These are phyloP conservation scores for Heliconius ethilla DNA, from an alignment of 2,888 invertebrate genomes.

Conservation along the genomic window DNA sequence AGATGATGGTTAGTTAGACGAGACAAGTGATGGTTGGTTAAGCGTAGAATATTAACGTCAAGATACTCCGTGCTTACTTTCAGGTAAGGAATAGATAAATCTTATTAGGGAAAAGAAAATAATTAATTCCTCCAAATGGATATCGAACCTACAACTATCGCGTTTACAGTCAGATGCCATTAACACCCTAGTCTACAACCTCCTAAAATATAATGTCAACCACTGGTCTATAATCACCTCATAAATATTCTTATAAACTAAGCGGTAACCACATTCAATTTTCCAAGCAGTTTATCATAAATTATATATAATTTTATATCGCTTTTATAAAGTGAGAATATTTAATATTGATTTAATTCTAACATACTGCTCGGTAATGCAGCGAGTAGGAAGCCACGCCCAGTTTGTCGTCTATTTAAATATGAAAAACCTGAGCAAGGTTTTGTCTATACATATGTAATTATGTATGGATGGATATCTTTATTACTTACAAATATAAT, in stretches of 20 bases:
- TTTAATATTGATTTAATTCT: not conserved
- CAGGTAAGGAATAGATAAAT: too few species aligned
- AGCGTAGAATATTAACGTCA: too few species aligned
- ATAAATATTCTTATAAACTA: not conserved
- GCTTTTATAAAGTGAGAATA: not conserved
- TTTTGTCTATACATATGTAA: not conserved
- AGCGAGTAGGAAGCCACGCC: constrained; percentile 8
- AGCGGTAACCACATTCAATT: not conserved
- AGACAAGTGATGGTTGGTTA: too few species aligned
- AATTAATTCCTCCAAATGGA: not conserved
- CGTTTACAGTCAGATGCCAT: not conserved
- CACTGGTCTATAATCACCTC: not conserved
- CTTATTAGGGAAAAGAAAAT: not conserved
- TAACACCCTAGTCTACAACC: not conserved
- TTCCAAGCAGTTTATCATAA: not conserved
- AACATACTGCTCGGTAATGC: not conserved
- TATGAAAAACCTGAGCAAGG: not conserved
- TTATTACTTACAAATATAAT: too few species aligned
- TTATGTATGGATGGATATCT: not conserved
- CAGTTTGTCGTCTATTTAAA: not conserved
- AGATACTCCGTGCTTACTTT: too few species aligned
- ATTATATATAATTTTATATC: constrained; percentile 9
- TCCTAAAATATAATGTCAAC: not conserved
- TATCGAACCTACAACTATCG: not conserved
- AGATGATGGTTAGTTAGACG: too few species aligned